Percentiles rank a stretch among this genome's conserved stretches.
Conservation (phyloP, 1,140 invertebrate genomes). For the Camponotus floridanus region DNA sequence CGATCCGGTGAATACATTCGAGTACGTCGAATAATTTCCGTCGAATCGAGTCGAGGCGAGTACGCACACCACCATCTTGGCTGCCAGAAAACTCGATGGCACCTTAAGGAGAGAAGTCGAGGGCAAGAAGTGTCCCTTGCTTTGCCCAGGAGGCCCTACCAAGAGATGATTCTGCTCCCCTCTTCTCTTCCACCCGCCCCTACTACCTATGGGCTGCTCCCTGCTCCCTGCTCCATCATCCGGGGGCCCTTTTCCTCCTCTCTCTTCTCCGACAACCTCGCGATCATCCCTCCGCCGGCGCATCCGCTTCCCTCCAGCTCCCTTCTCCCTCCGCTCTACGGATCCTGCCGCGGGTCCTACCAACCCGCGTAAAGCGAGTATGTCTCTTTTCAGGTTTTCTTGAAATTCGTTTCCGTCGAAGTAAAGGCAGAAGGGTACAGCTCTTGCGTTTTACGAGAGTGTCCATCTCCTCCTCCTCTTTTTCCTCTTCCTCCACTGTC, state of each 20-base stretch:
- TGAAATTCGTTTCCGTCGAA: conserved; percentile 77
- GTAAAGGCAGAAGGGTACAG: conserved; percentile 26
- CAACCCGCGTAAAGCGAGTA: conserved; percentile 37
- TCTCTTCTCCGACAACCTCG: conserved; percentile 10
- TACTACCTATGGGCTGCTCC: conserved; percentile 33
- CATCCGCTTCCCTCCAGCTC: conserved; percentile 37
- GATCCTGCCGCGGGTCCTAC: conserved; percentile 21
- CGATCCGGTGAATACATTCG: conserved; percentile 11
- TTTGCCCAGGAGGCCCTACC: conserved; percentile 57
- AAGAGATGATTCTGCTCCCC: conserved; percentile 23
- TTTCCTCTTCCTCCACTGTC: conserved; percentile 18
- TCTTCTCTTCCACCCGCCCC: conserved; percentile 19
- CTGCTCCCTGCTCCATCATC: conserved; percentile 54
- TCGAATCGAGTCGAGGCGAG: conserved; percentile 34
- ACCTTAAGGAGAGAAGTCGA: conserved; percentile 77
- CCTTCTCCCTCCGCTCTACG: conserved; percentile 56
- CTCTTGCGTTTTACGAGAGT: conserved; percentile 38
- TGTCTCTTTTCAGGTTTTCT: conserved; percentile 70
- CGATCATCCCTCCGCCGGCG: conserved; percentile 67
- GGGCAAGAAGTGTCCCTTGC: conserved; percentile 77
- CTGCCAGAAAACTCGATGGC: conserved; percentile 75
- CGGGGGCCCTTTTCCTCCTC: conserved; percentile 48
- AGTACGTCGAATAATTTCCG: conserved; percentile 61
- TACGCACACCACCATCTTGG: conserved; percentile 51
- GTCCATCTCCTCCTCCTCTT: conserved; percentile 33